Conservation (phyloP, 2,888 invertebrate species). For the Xestia xanthographa region DNA sequence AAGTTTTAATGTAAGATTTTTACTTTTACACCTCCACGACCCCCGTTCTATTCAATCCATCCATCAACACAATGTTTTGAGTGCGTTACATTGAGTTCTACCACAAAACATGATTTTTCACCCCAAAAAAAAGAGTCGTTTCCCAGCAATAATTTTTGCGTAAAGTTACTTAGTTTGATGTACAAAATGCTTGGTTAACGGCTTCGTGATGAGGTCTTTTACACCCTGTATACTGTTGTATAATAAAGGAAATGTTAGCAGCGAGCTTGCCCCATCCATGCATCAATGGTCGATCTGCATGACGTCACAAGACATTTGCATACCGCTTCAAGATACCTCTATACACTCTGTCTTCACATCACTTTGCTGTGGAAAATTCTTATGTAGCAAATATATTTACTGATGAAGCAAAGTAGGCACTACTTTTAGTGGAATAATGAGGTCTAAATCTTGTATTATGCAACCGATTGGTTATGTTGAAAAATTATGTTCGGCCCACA, state of each 20-base stretch:
- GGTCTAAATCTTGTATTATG: not conserved
- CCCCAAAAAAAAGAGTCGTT: too few species aligned
- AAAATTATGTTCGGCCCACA: not conserved
- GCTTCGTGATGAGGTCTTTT: too few species aligned
- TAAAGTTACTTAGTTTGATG: too few species aligned
- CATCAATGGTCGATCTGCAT: slow-evolving; percentile 39
- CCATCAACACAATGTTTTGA: too few species aligned
- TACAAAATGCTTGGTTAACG: too few species aligned
- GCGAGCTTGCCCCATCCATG: slow-evolving; percentile 21
- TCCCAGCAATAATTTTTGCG: too few species aligned
- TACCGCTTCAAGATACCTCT: slow-evolving; percentile 33
- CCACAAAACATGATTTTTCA: too few species aligned
- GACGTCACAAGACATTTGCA: slow-evolving; percentile 55
- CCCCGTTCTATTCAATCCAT: too few species aligned
- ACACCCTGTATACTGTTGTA: not conserved
- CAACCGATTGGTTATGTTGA: not conserved
- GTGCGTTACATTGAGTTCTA: too few species aligned
- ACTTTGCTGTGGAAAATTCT: not conserved
- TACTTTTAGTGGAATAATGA: not conserved
- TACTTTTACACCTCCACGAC: too few species aligned
- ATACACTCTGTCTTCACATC: not conserved
- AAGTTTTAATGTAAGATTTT: too few species aligned
- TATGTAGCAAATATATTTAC: not conserved
- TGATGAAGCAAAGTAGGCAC: not conserved
- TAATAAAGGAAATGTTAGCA: slow-evolving; percentile 27